A percentile compares a stretch with the other conserved stretches of the same genome.
Evolutionary conservation across 2,888 invertebrate genomes (phyloP).

Genomic region (Stegana nigrithorax): DNA sequence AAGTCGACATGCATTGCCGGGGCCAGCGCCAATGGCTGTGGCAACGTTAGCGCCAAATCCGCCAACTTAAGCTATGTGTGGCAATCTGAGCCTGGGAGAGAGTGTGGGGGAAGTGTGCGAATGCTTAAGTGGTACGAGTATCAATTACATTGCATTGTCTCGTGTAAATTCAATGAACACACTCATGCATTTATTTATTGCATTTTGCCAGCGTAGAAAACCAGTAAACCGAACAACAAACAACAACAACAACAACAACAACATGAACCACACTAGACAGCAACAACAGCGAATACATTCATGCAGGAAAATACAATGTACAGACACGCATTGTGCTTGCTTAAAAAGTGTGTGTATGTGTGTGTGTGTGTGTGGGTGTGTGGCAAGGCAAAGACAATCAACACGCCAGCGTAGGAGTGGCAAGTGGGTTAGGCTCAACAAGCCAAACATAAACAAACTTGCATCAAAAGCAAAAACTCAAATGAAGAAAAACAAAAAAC

Average conservation of each 20-base stretch:
- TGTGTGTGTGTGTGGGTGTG: not conserved
- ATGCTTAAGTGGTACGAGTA: constrained; percentile 39
- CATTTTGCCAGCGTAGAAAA: too few relatives aligned
- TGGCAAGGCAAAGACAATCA: not conserved
- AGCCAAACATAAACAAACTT: constrained; percentile 1
- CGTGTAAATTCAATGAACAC: constrained; percentile 36
- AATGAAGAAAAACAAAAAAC: not conserved
- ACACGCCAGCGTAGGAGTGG: too few relatives aligned
- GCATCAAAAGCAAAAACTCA: too few relatives aligned
- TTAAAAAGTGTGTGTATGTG: not conserved
- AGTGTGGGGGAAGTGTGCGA: not conserved
- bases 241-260: too few relatives aligned
- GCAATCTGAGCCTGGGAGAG: not conserved
- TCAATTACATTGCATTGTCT: constrained; percentile 50
- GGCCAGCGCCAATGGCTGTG: too few relatives aligned
- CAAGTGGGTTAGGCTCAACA: not conserved
- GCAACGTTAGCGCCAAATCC: too few relatives aligned
- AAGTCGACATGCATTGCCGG: too few relatives aligned
- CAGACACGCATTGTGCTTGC: not conserved
- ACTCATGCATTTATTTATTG: constrained; percentile 57
- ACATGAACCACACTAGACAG: not conserved
- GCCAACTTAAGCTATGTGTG: not conserved
- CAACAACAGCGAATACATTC: not conserved
- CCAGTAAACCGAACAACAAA: constrained; percentile 1
- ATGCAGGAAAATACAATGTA: not conserved